Base-by-base conservation (phyloP, 2,888 invertebrate species). In the Ctenicera cuprea region DNA sequence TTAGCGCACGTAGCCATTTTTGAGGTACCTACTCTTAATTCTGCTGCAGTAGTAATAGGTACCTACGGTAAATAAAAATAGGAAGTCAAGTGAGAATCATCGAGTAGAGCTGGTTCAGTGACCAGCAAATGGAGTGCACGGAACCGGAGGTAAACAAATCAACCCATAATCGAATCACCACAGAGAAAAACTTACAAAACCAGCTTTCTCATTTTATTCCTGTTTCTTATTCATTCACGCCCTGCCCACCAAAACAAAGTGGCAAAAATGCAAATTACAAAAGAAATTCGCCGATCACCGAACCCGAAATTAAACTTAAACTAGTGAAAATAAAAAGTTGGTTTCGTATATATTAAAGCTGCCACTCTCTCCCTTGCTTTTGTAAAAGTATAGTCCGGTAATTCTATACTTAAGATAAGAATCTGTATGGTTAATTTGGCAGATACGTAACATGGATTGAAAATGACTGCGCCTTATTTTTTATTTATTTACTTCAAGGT, bases 91-190 rank as follows among this genome's bases (percentile, higher is more conserved):
- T 81, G 82, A 82, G 78, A 81, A 81, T 82, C 82, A 81, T 77
- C 68, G 77, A 76, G 77, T 73, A 76, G 78, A 80, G 81, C 80
- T 83, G 84, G 85, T 84, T 85, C 86, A 85, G 82, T 85, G 85
- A 82, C 84, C 85, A 84, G 84, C 83, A 85, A 86, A 86, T 85
- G 84, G 85, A 86, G 86, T 84, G 86, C 82, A 85, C 81, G 78
- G 81, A 83, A 78, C 82, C 83, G 85, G 81, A 79, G 81, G 78
- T 83, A 84, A 86, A 85, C 84, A 85, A 85, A 85, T 85, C 85
- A 84, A 83, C 83, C 82, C 84, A 84, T 85, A 85, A 86, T 86
- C 85, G 85, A 85, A 86, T 86, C 84, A 85, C 77, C 76, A 68
- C 77, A 73, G 70, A 73, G 70, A 80, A 79, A 78, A 78, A 79